Evolutionary conservation across 1,140 invertebrate species (phyloP), one percentile per base, ranked within the genome.

Genomic region (Drosophila prosaltans): DNA sequence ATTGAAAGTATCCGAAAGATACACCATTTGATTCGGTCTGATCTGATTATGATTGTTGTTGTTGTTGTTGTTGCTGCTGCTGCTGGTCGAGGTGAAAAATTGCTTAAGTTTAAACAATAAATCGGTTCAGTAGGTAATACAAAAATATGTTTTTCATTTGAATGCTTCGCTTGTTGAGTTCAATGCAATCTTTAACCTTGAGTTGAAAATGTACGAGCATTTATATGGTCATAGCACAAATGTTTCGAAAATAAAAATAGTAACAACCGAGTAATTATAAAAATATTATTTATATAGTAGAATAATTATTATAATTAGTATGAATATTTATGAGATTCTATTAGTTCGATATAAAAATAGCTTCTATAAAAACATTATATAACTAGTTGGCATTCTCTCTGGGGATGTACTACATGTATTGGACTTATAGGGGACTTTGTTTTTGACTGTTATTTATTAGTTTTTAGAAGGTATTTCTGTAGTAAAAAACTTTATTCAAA

Each of bases 311-410:
- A 32, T 58, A 58, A 58, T 58, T 59, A 59, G 11, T 59, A 59
- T 59, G 57, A 59, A 59, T 59, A 59, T 59, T 59, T 59, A 59
- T 59, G 16, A 59, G 57, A 59, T 59, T 59, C 10, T 16, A 39
- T 59, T 8, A 59, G 16, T 40, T 58, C 32, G 55, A 58, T 58
- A 58, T 11, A 28, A n/a, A 32, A 1, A 16, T 21, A 36, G 30
- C n/a, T 21, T 21, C 16, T 48, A 11, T 3, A 43, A 16, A n/a
- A 43, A 43, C 3, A 43, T 43, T 7, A 16, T 43, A 7, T 9
- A 43, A 43, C 8, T 41, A 11, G 1, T 41, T 41, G 40, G 8
- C 9, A 41, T 3, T 39, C 1, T 39, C 1, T 9, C 36, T 8
- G 36, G 6, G 36, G 36, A 39, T 39, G 1, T 30, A 30, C 4